Percentiles rank a stretch among this genome's conserved stretches.
phyloP scores from a whole-genome alignment of 1,140 invertebrate species.

The Papilio glaucus region DNA sequence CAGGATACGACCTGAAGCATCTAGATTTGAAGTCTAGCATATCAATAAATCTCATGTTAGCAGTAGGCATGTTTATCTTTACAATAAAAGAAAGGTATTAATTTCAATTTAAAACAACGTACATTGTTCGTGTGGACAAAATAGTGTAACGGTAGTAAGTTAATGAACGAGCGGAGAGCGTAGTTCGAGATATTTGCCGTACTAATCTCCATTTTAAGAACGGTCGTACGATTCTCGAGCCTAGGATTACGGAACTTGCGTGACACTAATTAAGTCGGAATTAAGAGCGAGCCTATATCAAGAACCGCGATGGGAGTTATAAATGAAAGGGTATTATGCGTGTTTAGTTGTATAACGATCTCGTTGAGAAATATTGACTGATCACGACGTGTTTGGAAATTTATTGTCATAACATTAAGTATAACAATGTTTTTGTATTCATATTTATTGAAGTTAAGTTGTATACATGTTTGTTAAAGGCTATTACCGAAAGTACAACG shows the following conservation, averaged over 20 bases:
- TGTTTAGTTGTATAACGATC: slow-evolving; percentile 65
- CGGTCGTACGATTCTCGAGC: slow-evolving; percentile 76
- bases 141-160: slow-evolving; percentile 59
- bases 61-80: neutral
- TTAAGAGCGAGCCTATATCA: slow-evolving; percentile 81
- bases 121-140: slow-evolving; percentile 12
- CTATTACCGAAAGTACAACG: no score
- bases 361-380: slow-evolving; percentile 43
- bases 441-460: neutral
- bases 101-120: neutral
- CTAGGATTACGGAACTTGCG: slow-evolving; percentile 82
- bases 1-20: no score
- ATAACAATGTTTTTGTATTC: slow-evolving; percentile 3
- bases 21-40: no score
- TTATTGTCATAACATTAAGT: slow-evolving; percentile 43
- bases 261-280: slow-evolving; percentile 82
- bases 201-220: slow-evolving; percentile 83
- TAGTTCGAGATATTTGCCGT: slow-evolving; percentile 76
- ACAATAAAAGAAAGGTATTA: neutral
- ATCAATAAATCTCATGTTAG: no score
- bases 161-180: slow-evolving; percentile 71
- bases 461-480: neutral
- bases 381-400: slow-evolving; percentile 31
- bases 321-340: slow-evolving; percentile 80
- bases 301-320: slow-evolving; percentile 77